A percentile compares a stretch with the other conserved stretches of the same genome.
These are phyloP conservation scores for Brachionus rubens DNA, from an alignment of 1,140 invertebrate species.

Conservation along the genomic window DNA sequence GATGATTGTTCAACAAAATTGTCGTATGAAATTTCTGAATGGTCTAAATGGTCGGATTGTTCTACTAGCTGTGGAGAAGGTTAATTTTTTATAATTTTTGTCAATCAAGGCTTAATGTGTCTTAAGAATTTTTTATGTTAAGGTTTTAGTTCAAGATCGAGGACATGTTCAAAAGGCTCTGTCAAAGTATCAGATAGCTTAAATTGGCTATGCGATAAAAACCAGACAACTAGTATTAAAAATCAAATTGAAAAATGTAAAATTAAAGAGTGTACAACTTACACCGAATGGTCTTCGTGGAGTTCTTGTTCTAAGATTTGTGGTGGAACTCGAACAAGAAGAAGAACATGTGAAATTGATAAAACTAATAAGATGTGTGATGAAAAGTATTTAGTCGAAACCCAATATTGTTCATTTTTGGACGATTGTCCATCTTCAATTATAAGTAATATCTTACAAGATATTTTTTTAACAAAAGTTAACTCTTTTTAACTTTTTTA, in stretches of 20 bases:
- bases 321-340: neutral
- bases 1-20: constrained; percentile 3
- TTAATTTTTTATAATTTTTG: constrained; percentile 68
- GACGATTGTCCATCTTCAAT: constrained; percentile 16
- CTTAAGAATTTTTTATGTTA: neutral
- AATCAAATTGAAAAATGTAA: constrained; percentile 20
- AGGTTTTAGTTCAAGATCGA: neutral
- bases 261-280: neutral
- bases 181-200: neutral
- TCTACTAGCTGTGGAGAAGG: constrained; percentile 84
- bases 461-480: neutral
- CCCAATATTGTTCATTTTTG: constrained; percentile 17
- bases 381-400: constrained; percentile 21
- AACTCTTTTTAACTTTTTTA: neutral
- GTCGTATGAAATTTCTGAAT: constrained; percentile 60
- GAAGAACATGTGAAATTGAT: constrained; percentile 6
- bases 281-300: constrained; percentile 32
- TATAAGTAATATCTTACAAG: neutral
- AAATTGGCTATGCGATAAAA: neutral
- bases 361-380: neutral
- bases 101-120: too few relatives aligned
- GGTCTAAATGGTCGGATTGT: constrained; percentile 73
- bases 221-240: neutral
- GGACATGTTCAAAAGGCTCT: neutral
- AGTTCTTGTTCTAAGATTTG: constrained; percentile 37